These are phyloP conservation scores for Babylonia areolata DNA, from an alignment of 1,140 invertebrate genomes.

Conservation along the genomic window DNA sequence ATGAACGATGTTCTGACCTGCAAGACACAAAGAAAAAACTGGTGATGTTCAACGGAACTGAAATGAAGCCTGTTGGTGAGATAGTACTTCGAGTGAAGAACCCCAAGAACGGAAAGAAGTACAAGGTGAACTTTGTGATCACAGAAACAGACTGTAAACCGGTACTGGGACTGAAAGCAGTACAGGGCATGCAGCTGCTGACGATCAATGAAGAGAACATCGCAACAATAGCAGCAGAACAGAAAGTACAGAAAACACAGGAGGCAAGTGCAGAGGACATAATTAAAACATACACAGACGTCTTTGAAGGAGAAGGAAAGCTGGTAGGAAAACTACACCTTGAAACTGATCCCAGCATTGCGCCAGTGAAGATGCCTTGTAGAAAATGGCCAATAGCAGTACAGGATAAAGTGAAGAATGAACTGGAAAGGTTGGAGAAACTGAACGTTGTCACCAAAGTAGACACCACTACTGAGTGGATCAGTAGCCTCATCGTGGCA, in stretches of 20 bases:
- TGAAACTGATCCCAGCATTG: neutral
- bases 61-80: neutral
- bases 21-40: neutral
- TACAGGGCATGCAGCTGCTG: neutral
- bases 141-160: neutral
- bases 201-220: neutral
- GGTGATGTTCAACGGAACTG: neutral
- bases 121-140: neutral
- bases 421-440: constrained; percentile 47
- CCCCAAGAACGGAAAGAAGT: constrained; percentile 7
- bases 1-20: neutral
- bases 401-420: constrained; percentile 46
- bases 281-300: neutral
- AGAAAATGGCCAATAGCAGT: neutral
- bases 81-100: neutral
- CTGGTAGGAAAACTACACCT: neutral
- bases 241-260: neutral
- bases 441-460: constrained; percentile 51
- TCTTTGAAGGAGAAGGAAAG: constrained; percentile 1
- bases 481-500: constrained; percentile 18
- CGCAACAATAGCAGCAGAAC: neutral
- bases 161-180: neutral
- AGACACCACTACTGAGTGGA: constrained; percentile 45
- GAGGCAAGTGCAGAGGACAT: neutral
- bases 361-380: neutral